phyloP scores from a whole-genome alignment of 2,888 invertebrate genomes.

The Rapana venosa region DNA sequence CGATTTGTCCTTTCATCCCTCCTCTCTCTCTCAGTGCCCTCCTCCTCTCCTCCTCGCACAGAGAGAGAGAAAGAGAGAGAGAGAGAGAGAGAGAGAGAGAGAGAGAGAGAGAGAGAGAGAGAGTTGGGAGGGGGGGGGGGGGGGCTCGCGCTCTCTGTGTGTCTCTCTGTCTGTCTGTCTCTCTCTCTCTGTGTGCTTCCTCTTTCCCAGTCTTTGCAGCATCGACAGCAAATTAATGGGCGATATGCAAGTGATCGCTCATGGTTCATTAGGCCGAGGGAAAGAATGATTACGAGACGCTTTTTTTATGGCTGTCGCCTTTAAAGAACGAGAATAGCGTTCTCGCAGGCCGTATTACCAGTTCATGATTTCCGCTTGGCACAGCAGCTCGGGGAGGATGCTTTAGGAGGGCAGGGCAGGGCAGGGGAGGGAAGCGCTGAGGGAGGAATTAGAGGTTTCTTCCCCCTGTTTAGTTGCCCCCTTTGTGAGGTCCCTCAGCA shows the following conservation, averaged over 20 bases:
- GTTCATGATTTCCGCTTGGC: slow-evolving; percentile 39
- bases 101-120: too few species aligned
- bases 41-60: too few species aligned
- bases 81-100: too few species aligned
- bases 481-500: slow-evolving; percentile 10
- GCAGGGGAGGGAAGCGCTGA: neutral
- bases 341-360: slow-evolving; percentile 36
- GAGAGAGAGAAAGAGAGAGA: too few species aligned
- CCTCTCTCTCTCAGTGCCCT: neutral
- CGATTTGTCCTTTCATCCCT: neutral
- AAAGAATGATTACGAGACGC: slow-evolving; percentile 52
- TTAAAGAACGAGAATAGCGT: neutral
- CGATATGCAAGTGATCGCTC: slow-evolving; percentile 51
- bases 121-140: too few species aligned
- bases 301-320: slow-evolving; percentile 49
- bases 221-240: slow-evolving; percentile 49
- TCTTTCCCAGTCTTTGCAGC: slow-evolving; percentile 17
- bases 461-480: slow-evolving; percentile 3
- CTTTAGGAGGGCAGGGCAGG: too few species aligned
- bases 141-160: neutral
- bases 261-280: slow-evolving; percentile 51
- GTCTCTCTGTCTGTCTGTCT: neutral
- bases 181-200: neutral
- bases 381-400: neutral
- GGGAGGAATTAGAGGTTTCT: slow-evolving; percentile 10